phyloP scores from a whole-genome alignment of 2,797 vertebrate species.

The Sciaenops ocellatus region DNA sequence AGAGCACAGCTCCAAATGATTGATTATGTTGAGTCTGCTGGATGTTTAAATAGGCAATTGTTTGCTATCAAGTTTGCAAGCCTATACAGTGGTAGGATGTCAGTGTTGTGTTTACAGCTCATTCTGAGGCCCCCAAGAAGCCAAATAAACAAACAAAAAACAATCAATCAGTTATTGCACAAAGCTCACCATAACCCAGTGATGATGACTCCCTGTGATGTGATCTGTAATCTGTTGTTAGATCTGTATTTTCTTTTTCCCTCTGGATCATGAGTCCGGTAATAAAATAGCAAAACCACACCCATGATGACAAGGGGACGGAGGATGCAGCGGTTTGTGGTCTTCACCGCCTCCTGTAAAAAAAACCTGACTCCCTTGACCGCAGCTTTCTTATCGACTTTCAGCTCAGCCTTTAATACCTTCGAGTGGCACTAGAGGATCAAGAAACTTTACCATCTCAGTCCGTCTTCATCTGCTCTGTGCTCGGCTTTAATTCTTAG shows the following conservation, averaged over 20 bases:
- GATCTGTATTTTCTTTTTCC: background rate
- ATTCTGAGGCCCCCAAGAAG: background rate
- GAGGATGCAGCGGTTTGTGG: constrained; percentile 25
- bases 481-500: constrained; percentile 27
- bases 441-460: constrained; percentile 56
- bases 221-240: background rate
- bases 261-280: background rate
- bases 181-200: background rate
- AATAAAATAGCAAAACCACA: background rate
- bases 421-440: constrained; percentile 62
- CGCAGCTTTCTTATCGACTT: constrained; percentile 63
- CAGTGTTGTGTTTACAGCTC: background rate
- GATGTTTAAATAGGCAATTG: background rate
- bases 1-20: background rate
- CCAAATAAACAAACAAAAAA: background rate
- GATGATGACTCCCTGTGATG: background rate
- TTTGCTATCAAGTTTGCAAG: background rate
- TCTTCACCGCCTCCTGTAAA: constrained; percentile 23
- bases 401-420: constrained; percentile 65
- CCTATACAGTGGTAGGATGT: background rate
- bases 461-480: constrained; percentile 51
- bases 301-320: constrained; percentile 1
- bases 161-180: background rate
- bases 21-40: background rate
- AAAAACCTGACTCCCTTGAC: constrained; percentile 40